These are phyloP conservation scores for Brachionus plicatilis DNA, from an alignment of 1,140 invertebrate species.

Conservation along the genomic window DNA sequence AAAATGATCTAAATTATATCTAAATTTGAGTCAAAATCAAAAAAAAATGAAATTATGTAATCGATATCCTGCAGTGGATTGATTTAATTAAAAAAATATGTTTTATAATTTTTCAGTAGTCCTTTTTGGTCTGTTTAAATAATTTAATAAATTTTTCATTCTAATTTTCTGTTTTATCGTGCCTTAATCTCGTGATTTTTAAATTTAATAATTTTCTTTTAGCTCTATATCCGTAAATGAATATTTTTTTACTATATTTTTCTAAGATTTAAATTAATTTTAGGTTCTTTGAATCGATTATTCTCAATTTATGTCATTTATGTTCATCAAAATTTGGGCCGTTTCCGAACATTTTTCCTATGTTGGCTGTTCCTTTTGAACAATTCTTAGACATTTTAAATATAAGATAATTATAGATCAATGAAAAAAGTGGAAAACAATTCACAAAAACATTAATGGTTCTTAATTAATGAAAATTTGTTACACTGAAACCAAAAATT, in stretches of 20 bases:
- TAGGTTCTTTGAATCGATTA: neutral
- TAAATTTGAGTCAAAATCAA: neutral
- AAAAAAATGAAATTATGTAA: neutral
- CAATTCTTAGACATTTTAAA: neutral
- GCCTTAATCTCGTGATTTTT: neutral
- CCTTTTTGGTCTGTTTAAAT: neutral
- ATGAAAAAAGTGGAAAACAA: neutral
- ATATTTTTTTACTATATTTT: neutral
- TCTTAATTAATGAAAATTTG: too few relatives aligned
- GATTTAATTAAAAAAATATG: neutral
- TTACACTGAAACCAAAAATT: too few relatives aligned
- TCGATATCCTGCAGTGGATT: neutral
- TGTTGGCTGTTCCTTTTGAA: neutral
- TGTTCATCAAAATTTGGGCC: neutral
- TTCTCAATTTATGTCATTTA: neutral
- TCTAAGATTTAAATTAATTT: neutral
- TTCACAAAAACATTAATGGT: too few relatives aligned
- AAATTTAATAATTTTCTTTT: neutral
- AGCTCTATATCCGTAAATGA: neutral
- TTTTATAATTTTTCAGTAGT: neutral
- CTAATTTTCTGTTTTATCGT: neutral
- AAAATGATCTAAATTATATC: neutral
- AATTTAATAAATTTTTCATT: neutral
- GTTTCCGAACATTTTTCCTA: neutral
- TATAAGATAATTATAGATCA: neutral